Base-by-base conservation (phyloP, 2,888 invertebrate species). In the Papilio protenor region DNA sequence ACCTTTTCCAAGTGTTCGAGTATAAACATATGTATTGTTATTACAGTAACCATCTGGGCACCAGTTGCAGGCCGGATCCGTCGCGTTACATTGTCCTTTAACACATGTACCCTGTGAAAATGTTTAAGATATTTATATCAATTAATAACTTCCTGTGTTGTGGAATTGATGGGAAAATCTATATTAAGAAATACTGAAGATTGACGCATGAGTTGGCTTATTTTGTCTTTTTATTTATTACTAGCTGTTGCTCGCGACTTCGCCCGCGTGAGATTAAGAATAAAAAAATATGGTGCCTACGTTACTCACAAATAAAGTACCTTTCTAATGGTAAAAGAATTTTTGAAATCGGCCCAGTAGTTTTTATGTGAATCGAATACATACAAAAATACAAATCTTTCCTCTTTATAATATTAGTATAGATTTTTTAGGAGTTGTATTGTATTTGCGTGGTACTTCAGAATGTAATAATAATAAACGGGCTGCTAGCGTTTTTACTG, bases 21-120 rank as follows among this genome's bases (percentile, higher is more conserved):
- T 88, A 81, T 93, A 92, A 12, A 90, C 81, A 72, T 92, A 88
- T 0, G 94, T 94, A 81, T 94, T 93, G 79, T 94, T 94, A 81
- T 90, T 92, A 84, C 94, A 94, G 85, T 93, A 93, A 0, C 94
- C 94, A 77, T 93, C 93, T 6, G 93, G 92, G 77, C 94, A 94
- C 92, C 93, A 93, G 87, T 93, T 93, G 87, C 94, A 94, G 18
- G 81, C 82, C 0, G 91, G 85, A 79, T 94, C 94, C 0, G 92
- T 88, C 18, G 88, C 84, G 83, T 93, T 93, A 85, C 94, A 94
- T 59, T 92, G 91, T 0, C 94, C 94, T 79, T 88, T 90, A n/a
- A 94, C 92, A 81, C 94, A 94, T n/a, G 91, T 89, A 23, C 94
- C 94, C 94, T 94, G 86, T 6, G 23, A 75, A 66, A 69, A 55